Evolutionary conservation across 2,888 invertebrate genomes (phyloP).

Genomic region (Pollenia amentaria): DNA sequence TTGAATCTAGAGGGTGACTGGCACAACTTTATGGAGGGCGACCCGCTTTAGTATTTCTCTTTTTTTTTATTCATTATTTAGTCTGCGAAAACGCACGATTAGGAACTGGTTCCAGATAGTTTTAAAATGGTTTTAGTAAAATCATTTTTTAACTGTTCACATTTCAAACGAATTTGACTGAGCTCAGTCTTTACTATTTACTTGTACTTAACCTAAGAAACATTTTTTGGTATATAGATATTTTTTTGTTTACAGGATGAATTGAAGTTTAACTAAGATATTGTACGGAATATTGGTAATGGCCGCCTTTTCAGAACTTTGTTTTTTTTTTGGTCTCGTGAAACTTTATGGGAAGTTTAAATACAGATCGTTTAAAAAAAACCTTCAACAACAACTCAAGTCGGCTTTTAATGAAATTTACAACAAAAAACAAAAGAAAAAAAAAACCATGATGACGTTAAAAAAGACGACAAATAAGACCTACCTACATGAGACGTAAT

Average conservation of each 20-base stretch:
- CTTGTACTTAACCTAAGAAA: background rate
- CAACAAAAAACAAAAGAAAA: constrained; percentile 38
- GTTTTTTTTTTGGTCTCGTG: background rate
- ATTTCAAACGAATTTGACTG: background rate
- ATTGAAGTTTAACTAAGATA: constrained; percentile 59
- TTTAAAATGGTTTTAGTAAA: background rate
- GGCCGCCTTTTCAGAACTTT: constrained; percentile 59
- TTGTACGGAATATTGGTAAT: constrained; percentile 64
- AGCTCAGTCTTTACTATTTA: constrained; percentile 15
- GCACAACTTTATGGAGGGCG: too few relatives aligned
- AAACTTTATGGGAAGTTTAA: constrained; percentile 39
- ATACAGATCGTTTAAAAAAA: constrained; percentile 40
- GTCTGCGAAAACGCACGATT: too few relatives aligned
- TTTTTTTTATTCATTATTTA: too few relatives aligned
- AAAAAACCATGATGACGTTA: constrained; percentile 43
- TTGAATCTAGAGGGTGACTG: too few relatives aligned
- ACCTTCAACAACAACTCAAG: constrained; percentile 42
- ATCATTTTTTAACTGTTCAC: too few relatives aligned
- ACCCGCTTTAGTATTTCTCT: too few relatives aligned
- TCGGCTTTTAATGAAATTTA: constrained; percentile 61
- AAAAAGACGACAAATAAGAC: constrained; percentile 76
- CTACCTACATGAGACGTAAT: constrained; percentile 75
- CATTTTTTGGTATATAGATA: background rate
- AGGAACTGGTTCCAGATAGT: background rate
- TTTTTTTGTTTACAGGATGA: constrained; percentile 52